These are phyloP conservation scores for Tachysurus vachellii DNA, from an alignment of 2,113 vertebrate genomes.

Conservation along the genomic window DNA sequence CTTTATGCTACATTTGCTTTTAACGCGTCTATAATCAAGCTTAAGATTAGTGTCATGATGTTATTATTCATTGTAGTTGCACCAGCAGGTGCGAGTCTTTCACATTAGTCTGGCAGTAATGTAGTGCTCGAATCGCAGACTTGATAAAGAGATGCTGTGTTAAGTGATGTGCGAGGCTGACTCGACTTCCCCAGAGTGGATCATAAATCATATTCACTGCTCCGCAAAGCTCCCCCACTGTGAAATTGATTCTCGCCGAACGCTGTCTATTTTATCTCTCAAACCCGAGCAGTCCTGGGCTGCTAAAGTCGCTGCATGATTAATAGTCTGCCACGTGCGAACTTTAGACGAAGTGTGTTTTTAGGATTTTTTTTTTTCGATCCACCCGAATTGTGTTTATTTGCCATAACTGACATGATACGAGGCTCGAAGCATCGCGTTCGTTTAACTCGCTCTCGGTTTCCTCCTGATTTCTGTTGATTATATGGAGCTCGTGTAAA, in stretches of 20 bases:
- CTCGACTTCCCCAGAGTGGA: conserved; percentile 21
- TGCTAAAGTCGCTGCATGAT: conserved; percentile 20
- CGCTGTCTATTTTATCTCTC: conserved; percentile 47
- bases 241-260: conserved; percentile 43
- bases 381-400: background rate
- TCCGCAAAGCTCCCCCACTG: conserved; percentile 35
- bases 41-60: too few species aligned
- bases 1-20: background rate
- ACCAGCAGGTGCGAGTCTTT: background rate
- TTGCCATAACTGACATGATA: background rate
- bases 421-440: background rate
- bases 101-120: background rate
- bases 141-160: conserved; percentile 35
- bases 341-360: conserved; percentile 13
- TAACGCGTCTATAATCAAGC: background rate
- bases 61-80: background rate
- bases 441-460: background rate
- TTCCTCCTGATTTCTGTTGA: background rate
- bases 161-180: conserved; percentile 32
- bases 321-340: conserved; percentile 33
- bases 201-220: conserved; percentile 45
- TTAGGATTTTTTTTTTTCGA: background rate
- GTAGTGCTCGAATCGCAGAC: background rate
- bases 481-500: background rate
- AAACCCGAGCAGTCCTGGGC: background rate